Base-by-base conservation (phyloP, 1,140 invertebrate species). In the Drosophila santomea region DNA sequence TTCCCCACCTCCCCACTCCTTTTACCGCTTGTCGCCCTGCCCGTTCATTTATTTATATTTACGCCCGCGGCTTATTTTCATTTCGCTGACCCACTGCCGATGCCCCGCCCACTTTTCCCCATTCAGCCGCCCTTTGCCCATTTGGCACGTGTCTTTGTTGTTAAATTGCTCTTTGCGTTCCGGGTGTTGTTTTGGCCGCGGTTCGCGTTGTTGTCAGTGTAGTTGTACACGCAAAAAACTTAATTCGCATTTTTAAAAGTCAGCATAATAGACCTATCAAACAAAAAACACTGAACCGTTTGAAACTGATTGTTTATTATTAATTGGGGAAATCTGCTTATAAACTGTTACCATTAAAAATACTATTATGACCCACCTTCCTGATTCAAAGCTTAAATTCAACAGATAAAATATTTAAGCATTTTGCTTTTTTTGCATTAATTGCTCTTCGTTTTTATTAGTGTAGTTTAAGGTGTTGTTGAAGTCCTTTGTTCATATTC, bases 41-140 rank as follows among this genome's bases (percentile, higher is more conserved):
- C 56, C 55, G 80, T 66, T 79, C 72, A 89, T 89, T 88, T 88
- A 89, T 88, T 88, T 88, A 88, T 88, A 89, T 89, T 89, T 78
- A 88, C 84, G 82, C 82, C 83, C 57, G 80, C 71, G 83, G 83
- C 83, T 79, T 81, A 79, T 82, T 88, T 88, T 79, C 82, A 75
- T 85, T 85, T 85, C 54, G 74, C 63, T 76, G 82, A 81, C 82
- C 83, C 82, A 81, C 60, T 71, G 81, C 72, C 74, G 41, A 35
- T 14, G 15, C 32, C 28, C 39, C 75, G 35, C 44, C 55, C 17
- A 39, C 25, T 57, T 58, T 48, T 45, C 35, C 45, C 43, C 38
- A 17, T 45, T 64, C 36, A 41, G 12, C 41, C 54, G 25, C 38
- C 28, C 20, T 51, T 57, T 77, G 48, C 38, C 55, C 78, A 66